Base-by-base conservation (phyloP, 1,140 invertebrate genomes). In the Aphelinus certus region DNA sequence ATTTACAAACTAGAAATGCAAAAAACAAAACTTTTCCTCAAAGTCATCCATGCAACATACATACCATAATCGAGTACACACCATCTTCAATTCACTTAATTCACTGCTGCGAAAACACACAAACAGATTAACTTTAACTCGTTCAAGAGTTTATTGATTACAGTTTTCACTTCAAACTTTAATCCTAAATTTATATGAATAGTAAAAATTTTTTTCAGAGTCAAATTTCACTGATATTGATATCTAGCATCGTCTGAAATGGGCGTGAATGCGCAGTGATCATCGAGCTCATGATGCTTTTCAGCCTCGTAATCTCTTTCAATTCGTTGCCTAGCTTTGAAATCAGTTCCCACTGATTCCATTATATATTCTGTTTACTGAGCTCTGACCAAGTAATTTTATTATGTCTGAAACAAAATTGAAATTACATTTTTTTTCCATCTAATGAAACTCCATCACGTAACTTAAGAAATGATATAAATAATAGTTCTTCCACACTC, bases 281-380 rank as follows among this genome's bases (percentile, higher is more conserved):
- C 46, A 45, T 64, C 53, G 1, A 64, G 10, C n/a, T 75, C 26
- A 49, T 70, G 73, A 75, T 56, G 49, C 53, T 58, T 51, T 65
- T 4, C 53, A 71, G 56, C 68, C 65, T 61, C 56, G 86, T 84
- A 77, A 72, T 47, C 62, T 58, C 26, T 48, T 69, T 64, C 1
- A 48, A 26, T 26, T 26, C 26, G 26, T 26, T 26, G 26, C 55
- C 66, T 63, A 67, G 6, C 66, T 6, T 84, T 79, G n/a, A 57
- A 68, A 49, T 83, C 79, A 87, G 71, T 83, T 85, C 71, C 86
- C 86, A 82, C 90, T 88, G 79, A 95, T 86, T 82, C 94, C 94
- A 88, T 95, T 95, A 81, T 95, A 95, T 61, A 94, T 88, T 88
- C 91, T 92, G 79, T 92, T 92, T 68, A 91, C 91, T 69, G 92